Conservation (phyloP, 2,888 invertebrate genomes). For the Serrognathus titanus region DNA sequence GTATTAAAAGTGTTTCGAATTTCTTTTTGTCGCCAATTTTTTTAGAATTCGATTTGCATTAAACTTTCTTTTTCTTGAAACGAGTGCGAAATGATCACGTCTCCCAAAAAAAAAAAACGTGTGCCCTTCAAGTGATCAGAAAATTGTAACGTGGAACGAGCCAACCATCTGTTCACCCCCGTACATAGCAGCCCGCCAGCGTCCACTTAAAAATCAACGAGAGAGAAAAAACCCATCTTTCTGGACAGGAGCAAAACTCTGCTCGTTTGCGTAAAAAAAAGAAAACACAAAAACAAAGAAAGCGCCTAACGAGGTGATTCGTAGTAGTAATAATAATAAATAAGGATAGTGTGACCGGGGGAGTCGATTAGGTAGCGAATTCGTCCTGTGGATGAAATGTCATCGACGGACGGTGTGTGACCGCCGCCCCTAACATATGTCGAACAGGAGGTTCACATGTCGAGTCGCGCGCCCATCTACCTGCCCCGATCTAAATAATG, state of each 20-base stretch:
- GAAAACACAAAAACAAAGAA: not conserved
- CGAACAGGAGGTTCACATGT: constrained; percentile 32
- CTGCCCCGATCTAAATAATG: constrained; percentile 37
- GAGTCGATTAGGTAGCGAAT: too few species aligned
- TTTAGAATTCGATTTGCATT: too few species aligned
- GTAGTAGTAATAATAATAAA: not conserved
- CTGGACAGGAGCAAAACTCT: not conserved
- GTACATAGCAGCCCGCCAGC: constrained; percentile 28
- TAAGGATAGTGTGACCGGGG: not conserved
- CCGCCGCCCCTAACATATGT: constrained; percentile 25
- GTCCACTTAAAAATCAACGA: constrained; percentile 14
- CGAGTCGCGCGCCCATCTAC: constrained; percentile 33
- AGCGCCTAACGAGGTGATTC: not conserved
- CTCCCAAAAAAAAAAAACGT: too few species aligned
- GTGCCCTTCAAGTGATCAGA: constrained; percentile 9
- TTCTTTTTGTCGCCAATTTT: too few species aligned
- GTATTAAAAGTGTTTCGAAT: too few species aligned
- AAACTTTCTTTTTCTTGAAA: too few species aligned
- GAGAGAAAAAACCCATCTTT: constrained; percentile 3
- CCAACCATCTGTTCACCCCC: constrained; percentile 33
- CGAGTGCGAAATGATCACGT: too few species aligned
- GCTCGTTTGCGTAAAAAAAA: not conserved
- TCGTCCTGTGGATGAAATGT: constrained; percentile 12
- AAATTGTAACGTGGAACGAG: constrained; percentile 27
- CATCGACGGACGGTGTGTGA: constrained; percentile 16